A percentile compares a stretch with the other conserved stretches of the same genome.
Conservation (phyloP, 92 coral and sea anemone species). For the Hydrozoanthus gracilis region DNA sequence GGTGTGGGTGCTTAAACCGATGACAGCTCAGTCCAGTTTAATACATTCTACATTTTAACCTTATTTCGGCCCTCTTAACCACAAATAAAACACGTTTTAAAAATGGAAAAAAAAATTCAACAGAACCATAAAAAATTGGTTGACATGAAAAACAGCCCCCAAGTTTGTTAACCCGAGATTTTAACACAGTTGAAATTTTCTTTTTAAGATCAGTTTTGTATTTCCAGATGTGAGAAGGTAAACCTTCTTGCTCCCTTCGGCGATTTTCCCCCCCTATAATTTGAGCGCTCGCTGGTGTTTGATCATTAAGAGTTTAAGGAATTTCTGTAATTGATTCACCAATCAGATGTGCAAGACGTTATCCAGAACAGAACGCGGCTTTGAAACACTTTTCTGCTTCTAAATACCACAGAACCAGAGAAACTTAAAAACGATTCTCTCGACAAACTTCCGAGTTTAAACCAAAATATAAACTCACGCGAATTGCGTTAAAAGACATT, state of each 20-base stretch:
- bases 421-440: background rate
- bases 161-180: background rate
- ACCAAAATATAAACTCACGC: background rate
- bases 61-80: background rate
- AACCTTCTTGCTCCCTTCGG: conserved; percentile 21
- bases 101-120: background rate
- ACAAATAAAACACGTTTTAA: background rate
- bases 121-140: background rate
- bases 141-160: background rate
- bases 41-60: background rate
- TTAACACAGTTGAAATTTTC: background rate
- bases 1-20: background rate
- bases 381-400: background rate
- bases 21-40: conserved; percentile 33
- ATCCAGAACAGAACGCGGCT: conserved; percentile 20
- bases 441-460: background rate
- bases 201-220: background rate
- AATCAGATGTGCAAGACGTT: background rate
- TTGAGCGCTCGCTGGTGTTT: background rate
- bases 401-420: background rate
- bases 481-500: background rate
- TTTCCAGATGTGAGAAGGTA: background rate
- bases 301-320: conserved; percentile 14
- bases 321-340: conserved; percentile 33
- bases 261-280: background rate